Conservation (phyloP, 2,113 vertebrate genomes). For the Boulengeromyrus knoepffleri region DNA sequence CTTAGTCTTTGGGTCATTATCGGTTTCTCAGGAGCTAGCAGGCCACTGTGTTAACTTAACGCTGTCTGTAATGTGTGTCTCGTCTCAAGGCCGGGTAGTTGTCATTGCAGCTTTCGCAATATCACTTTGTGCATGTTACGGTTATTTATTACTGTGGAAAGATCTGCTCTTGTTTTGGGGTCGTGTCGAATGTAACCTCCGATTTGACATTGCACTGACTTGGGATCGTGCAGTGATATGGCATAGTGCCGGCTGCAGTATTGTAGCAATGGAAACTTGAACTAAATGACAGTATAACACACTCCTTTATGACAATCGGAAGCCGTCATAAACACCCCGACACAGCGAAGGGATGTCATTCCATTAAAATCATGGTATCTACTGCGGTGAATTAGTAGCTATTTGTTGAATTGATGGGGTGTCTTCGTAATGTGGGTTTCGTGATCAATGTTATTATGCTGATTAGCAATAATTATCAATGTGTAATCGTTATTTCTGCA, state of each 20-base stretch:
- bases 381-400: neutral
- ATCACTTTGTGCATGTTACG: neutral
- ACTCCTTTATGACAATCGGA: neutral
- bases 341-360: neutral
- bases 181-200: neutral
- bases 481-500: neutral
- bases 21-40: neutral
- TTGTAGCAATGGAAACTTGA: neutral
- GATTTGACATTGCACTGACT: constrained; percentile 1
- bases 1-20: neutral
- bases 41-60: neutral
- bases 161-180: neutral
- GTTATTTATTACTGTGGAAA: neutral
- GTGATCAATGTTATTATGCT: constrained; percentile 16
- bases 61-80: neutral
- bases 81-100: neutral
- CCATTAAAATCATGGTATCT: neutral
- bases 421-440: neutral
- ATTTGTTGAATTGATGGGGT: neutral
- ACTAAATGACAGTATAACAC: neutral
- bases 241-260: neutral
- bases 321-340: neutral
- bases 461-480: constrained; percentile 13
- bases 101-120: neutral
- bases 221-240: neutral